Evolutionary conservation across 2,888 invertebrate species (phyloP), one percentile per base, ranked within the genome.

Genomic region (Cheilosia vulpina): DNA sequence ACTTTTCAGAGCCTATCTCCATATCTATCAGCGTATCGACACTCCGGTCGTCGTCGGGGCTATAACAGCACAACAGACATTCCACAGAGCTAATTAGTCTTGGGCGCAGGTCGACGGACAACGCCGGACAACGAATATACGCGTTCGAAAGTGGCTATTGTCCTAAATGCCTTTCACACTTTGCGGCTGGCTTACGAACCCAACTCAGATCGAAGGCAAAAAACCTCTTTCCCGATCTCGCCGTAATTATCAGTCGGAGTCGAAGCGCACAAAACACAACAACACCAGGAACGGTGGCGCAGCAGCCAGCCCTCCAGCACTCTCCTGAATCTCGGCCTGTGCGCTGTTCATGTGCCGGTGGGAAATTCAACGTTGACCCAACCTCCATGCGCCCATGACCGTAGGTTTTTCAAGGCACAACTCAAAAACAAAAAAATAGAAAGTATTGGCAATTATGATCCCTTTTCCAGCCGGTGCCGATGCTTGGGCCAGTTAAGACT

Each of bases 91-190:
- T 85, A 85, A 85, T 85, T 85, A 81, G 85, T 81, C 76, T 77
- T 76, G 71, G 71, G 34, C 52, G 19, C 58, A 55, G 72, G 78
- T 57, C 60, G 62, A 43, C 55, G 24, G 38, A 7, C 58, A 62
- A 31, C 34, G 52, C 27, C 47, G 17, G 11, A 45, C 34, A 31
- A 50, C 65, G n/a, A 19, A 31, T 27, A 71, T 41, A 34, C 19
- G 50, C 38, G 50, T 27, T 68, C 62, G 50, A 72, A 68, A 73
- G 73, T 60, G 69, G 69, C 85, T 81, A 81, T 85, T 85, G 85
- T 85, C 85, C 85, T 85, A 85, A 85, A 85, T 77, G 81, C 76
- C 85, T 85, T 85, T 85, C 85, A 85, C 85, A 85, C 85, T 85
- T 85, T 55, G 41, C 50, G 60, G 38, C 27, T 41, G 60, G 41